These are phyloP conservation scores for Hipparchia semele DNA, from an alignment of 2,888 invertebrate genomes.

Conservation along the genomic window DNA sequence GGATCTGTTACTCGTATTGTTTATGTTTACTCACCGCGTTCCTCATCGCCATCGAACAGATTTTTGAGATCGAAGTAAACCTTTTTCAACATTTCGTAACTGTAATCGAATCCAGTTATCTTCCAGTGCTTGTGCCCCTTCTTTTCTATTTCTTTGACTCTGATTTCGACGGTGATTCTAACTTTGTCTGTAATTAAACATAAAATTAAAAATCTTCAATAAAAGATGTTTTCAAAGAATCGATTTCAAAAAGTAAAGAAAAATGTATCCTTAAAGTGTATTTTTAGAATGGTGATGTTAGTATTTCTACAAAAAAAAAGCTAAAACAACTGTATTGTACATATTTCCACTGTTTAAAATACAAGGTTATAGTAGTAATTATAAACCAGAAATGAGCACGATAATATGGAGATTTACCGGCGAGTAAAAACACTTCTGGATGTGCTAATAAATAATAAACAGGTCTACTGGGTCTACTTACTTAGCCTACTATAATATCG, in stretches of 20 bases:
- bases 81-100: conserved; percentile 46
- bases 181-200: conserved; percentile 49
- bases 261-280: no score
- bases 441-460: no score
- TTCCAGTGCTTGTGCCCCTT: conserved; percentile 51
- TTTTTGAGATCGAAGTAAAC: conserved; percentile 46
- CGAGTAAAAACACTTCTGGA: neutral
- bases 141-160: conserved; percentile 42
- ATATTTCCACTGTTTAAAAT: neutral
- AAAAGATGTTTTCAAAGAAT: no score
- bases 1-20: no score
- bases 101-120: conserved; percentile 47
- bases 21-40: conserved; percentile 8
- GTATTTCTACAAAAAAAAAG: neutral
- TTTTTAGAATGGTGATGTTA: neutral
- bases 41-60: conserved; percentile 51
- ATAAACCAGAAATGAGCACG: conserved; percentile 8
- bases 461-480: no score
- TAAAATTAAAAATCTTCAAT: neutral
- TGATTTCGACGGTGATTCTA: conserved; percentile 30
- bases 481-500: no score
- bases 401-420: no score
- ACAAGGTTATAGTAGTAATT: conserved; percentile 9
- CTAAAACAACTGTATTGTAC: neutral
- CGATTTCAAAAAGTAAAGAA: no score